Evolutionary conservation across 2,888 invertebrate species (phyloP), one percentile per base, ranked within the genome.

Genomic region (Sarcophaga subvicina): DNA sequence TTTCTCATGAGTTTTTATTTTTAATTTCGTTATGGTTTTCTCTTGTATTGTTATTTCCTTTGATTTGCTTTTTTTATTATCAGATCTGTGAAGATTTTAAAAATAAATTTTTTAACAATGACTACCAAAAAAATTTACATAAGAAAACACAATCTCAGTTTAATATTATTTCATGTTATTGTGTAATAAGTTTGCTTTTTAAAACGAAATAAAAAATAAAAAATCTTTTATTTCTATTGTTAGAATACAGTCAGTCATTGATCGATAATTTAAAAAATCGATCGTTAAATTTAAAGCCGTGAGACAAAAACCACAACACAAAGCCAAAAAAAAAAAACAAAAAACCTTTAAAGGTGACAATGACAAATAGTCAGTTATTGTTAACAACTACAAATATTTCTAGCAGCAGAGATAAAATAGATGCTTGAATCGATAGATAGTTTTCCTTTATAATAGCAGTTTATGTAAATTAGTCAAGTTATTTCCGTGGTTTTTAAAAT

Each of bases 221-320:
- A 60, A 22, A 60, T 63, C 27, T 37, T 37, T 37, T 37, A 69
- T 70, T 70, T 37, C 81, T 76, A 81, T 76, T 81, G 81, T 76
- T 70, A 76, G 81, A 81, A 70, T 81, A 37, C 37, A 37, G 37
- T 76, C 63, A 76, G 37, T 81, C 63, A 76, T 69, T 76, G 54
- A 76, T 80, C 27, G 80, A 80, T 73, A 67, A 60, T 62, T 27
- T 47, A 14, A 63, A 64, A 20, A 20, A 2, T 6, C 37, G 37
- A 37, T 37, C 37, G 37, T 37, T 37, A 37, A 37, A 37, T 37
- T 8, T 37, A 37, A 37, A 37, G 37, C 37, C 37, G 37, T 37
- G 37, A 37, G 37, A 37, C 8, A 37, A 37, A 37, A 37, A 37
- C 37, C 37, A 37, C 37, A 37, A 37, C 0, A 10, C 10, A 37